Evolutionary conservation across 2,113 vertebrate genomes (phyloP), one percentile per base, ranked within the genome.

Genomic region (Pterocles burchelli): DNA sequence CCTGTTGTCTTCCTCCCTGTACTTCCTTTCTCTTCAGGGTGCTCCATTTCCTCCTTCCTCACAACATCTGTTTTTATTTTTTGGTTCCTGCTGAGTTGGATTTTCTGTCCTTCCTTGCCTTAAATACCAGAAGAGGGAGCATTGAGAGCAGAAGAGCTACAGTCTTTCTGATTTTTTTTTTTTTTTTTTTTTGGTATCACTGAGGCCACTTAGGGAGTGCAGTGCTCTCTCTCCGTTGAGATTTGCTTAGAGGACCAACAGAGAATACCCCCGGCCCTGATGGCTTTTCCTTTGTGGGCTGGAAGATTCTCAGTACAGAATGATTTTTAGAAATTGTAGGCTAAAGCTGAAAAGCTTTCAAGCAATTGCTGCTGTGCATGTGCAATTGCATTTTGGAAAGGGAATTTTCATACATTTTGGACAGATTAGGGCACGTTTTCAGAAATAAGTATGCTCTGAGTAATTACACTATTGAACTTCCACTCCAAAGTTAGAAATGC

Each of bases 81-180:
- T 62, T 70, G 34, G 6, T 73, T 88, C 59, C 48, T 12, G 41
- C 36, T 66, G 55, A 43, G 22, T 25, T 2, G 13, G 59, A 61
- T 82, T 88, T 7, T 77, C 45, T 19, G 24, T 94, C 48, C n/a
- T 65, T 65, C 72, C 94, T 86, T 55, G 24, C 26, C 29, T 88
- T 86, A 84, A 90, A 76, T 94, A 10, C 45, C 63, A 58, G 83
- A 88, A 96, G 85, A 92, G 72, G 85, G 82, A 94, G 65, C 61
- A 59, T 77, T 95, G 55, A 67, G 62, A 83, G 72, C 59, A 66
- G 41, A 87, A 62, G 85, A 92, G 75, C 19, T 65, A 68, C 0
- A 2, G 17, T 72, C 36, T 63, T 71, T 51, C 70, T 48, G 14
- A 59, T 93, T 5, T 66, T 24, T 19, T 18, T 63, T 58, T 93